A percentile compares a stretch with the other conserved stretches of the same genome.
phyloP scores from a whole-genome alignment of 2,888 invertebrate genomes.

The Ornithoptera alexandrae region DNA sequence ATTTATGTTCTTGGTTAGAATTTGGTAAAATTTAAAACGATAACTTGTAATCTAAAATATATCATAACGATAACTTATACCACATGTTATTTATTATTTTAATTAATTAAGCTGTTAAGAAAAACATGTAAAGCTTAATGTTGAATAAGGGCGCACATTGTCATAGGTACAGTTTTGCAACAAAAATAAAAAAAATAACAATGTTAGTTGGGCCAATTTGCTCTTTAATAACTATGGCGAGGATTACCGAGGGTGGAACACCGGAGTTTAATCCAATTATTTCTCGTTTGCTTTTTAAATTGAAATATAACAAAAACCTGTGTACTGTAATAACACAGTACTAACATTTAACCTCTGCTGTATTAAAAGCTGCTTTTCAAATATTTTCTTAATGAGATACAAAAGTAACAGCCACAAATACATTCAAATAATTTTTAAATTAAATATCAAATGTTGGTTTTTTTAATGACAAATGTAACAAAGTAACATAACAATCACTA shows the following conservation, averaged over 20 bases:
- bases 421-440: neutral
- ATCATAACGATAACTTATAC: neutral
- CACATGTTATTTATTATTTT: constrained; percentile 7
- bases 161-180: constrained; percentile 25
- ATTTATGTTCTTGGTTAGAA: no score
- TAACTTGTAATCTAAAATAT: neutral
- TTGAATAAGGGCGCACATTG: constrained; percentile 2
- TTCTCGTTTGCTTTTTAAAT: constrained; percentile 31
- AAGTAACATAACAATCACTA: no score
- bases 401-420: neutral
- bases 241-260: constrained; percentile 28
- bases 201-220: constrained; percentile 28
- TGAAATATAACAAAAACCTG: constrained; percentile 28
- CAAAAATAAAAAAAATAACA: constrained; percentile 25
- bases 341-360: constrained; percentile 9
- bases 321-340: constrained; percentile 9
- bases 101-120: constrained; percentile 11
- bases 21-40: no score
- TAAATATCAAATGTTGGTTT: neutral
- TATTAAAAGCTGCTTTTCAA: neutral
- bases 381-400: neutral
- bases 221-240: constrained; percentile 30
- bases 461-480: neutral
- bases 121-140: constrained; percentile 7
- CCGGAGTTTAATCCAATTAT: constrained; percentile 29